A percentile compares a stretch with the other conserved stretches of the same genome.
These are phyloP conservation scores for Xestia ashworthii DNA, from an alignment of 2,888 invertebrate genomes.

Conservation along the genomic window DNA sequence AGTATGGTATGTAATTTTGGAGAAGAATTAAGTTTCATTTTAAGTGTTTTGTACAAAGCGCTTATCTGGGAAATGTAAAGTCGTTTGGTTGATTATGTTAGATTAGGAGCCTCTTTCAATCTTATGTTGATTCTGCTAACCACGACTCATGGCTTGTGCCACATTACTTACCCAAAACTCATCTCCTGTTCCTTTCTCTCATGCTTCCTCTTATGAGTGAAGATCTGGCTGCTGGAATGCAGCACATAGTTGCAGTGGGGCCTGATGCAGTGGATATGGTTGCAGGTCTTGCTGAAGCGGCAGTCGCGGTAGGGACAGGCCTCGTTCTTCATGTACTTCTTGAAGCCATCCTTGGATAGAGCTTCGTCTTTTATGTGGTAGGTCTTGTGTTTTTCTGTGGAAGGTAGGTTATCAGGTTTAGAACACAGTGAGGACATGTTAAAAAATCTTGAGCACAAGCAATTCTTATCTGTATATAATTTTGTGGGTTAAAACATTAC, in stretches of 20 bases:
- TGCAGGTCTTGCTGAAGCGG: slow-evolving; percentile 98
- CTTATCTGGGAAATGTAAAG: too few species aligned
- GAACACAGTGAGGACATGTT: too few species aligned
- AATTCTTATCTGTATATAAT: background rate
- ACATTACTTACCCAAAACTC: slow-evolving; percentile 92
- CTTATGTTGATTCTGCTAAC: too few species aligned
- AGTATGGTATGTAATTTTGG: too few species aligned
- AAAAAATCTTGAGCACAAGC: background rate
- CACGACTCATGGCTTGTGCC: too few species aligned
- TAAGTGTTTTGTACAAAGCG: too few species aligned
- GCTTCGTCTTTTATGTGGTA: slow-evolving; percentile 99
- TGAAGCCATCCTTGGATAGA: slow-evolving; percentile 98
- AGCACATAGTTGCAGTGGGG: slow-evolving; percentile 98
- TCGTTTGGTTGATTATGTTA: too few species aligned
- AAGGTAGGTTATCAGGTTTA: background rate
- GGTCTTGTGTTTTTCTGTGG: slow-evolving; percentile 98
- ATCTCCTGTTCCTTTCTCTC: slow-evolving; percentile 98
- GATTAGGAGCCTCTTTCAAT: too few species aligned
- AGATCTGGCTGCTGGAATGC: slow-evolving; percentile 98
- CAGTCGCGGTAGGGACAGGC: slow-evolving; percentile 97
- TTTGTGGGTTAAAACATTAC: background rate
- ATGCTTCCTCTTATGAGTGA: slow-evolving; percentile 99
- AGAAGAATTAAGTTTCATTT: too few species aligned
- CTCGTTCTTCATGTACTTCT: slow-evolving; percentile 99
- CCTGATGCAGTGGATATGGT: slow-evolving; percentile 99